These are phyloP conservation scores for Styela plicata DNA, from an alignment of 23 tunicate species.

Conservation along the genomic window DNA sequence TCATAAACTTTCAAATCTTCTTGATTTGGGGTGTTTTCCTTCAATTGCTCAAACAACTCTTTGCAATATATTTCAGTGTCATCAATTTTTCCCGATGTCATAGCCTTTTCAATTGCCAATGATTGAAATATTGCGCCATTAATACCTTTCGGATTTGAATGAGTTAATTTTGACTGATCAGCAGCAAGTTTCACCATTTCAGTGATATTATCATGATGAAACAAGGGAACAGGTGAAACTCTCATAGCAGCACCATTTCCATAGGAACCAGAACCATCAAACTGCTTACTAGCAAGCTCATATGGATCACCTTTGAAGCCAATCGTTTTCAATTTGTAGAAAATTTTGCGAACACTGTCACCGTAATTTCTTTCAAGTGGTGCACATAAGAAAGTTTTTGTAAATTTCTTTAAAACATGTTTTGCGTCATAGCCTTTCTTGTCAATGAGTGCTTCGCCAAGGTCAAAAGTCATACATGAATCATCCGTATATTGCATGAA, in stretches of 20 bases:
- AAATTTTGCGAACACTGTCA: conserved; percentile 38
- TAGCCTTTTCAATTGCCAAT: conserved; percentile 44
- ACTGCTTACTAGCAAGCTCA: conserved; percentile 43
- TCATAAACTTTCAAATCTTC: background rate
- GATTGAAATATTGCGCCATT: conserved; percentile 75
- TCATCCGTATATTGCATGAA: conserved; percentile 59
- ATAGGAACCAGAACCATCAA: conserved; percentile 67
- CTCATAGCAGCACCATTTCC: conserved; percentile 88
- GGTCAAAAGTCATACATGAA: conserved; percentile 59
- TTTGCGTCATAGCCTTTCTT: conserved; percentile 32
- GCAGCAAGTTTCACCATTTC: background rate
- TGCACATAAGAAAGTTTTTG: conserved; percentile 31
- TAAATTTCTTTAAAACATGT: conserved; percentile 39
- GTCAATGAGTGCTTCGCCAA: conserved; percentile 37
- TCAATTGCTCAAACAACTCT: conserved; percentile 32
- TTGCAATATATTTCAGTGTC: conserved; percentile 30
- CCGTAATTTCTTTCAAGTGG: conserved; percentile 39
- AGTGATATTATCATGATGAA: conserved; percentile 2
- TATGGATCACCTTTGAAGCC: conserved; percentile 27
- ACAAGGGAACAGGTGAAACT: conserved; percentile 62
- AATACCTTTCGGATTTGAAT: conserved; percentile 44
- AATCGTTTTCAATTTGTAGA: conserved; percentile 17
- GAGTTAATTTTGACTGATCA: conserved; percentile 45
- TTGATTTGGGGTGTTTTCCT: background rate
- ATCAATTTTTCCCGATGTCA: conserved; percentile 13